Evolutionary conservation across 2,797 vertebrate genomes (phyloP).

Genomic region (Antennarius maculatus): DNA sequence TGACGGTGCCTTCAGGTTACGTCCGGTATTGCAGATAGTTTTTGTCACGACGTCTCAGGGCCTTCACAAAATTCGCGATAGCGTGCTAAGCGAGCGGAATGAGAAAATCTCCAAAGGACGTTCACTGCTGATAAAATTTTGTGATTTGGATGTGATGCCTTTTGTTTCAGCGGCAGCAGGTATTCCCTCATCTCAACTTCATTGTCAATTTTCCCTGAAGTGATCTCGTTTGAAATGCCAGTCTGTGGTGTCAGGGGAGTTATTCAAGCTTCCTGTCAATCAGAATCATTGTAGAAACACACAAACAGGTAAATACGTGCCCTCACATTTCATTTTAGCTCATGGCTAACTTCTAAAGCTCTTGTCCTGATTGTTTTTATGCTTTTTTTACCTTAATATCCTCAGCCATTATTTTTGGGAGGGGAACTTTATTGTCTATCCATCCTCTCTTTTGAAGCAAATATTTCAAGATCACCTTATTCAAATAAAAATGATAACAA

Average conservation of each 20-base stretch:
- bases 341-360: too few species aligned
- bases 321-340: too few species aligned
- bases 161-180: slow-evolving; percentile 7
- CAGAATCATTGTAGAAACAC: slow-evolving; percentile 19
- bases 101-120: neutral
- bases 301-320: neutral
- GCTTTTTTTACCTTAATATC: too few species aligned
- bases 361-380: too few species aligned
- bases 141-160: slow-evolving; percentile 3
- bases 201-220: slow-evolving; percentile 24
- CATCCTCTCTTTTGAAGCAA: too few species aligned
- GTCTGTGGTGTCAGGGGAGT: slow-evolving; percentile 17
- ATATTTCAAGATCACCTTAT: too few species aligned
- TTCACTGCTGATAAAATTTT: slow-evolving; percentile 15
- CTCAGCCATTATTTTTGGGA: too few species aligned
- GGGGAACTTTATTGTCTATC: too few species aligned
- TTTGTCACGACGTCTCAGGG: slow-evolving; percentile 16
- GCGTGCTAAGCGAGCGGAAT: neutral
- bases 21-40: slow-evolving; percentile 14
- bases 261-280: slow-evolving; percentile 21
- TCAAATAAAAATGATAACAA: too few species aligned
- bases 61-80: slow-evolving; percentile 12
- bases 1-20: slow-evolving; percentile 36
- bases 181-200: slow-evolving; percentile 19
- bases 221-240: slow-evolving; percentile 24